phyloP scores from a whole-genome alignment of 1,140 invertebrate species.

The Aplysia californica region DNA sequence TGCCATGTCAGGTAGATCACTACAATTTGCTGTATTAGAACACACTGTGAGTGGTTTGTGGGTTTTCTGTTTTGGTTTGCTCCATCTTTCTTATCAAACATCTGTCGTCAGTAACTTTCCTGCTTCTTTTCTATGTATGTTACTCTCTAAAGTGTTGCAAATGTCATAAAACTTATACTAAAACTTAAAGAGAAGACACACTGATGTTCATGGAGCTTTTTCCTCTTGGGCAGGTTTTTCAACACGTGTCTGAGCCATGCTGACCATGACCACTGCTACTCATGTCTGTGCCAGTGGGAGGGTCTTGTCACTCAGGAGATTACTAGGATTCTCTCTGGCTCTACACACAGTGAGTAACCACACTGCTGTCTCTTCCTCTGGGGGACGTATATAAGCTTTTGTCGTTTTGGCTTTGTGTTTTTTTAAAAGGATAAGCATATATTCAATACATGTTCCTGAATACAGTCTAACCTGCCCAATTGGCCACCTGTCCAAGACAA shows the following conservation, averaged over 20 bases:
- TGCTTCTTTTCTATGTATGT: too few species aligned
- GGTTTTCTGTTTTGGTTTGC: too few species aligned
- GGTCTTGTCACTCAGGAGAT: constrained; percentile 11
- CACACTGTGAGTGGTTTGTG: too few species aligned
- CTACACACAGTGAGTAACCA: constrained; percentile 18
- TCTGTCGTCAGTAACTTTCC: background rate
- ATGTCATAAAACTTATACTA: too few species aligned
- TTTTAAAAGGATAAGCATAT: background rate
- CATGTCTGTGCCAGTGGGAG: background rate
- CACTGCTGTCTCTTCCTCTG: background rate
- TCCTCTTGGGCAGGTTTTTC: constrained; percentile 13
- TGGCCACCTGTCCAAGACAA: background rate
- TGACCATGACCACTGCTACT: background rate
- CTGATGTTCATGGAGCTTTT: background rate
- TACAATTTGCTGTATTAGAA: too few species aligned
- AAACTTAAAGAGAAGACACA: background rate
- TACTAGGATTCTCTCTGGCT: constrained; percentile 21
- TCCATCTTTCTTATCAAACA: background rate
- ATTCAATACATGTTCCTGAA: too few species aligned
- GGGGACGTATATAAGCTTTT: too few species aligned
- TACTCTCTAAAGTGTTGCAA: too few species aligned
- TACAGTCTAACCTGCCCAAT: background rate
- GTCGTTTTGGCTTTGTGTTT: background rate
- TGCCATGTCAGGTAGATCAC: too few species aligned
- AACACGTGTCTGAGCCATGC: constrained; percentile 15